phyloP scores from a whole-genome alignment of 2,113 vertebrate species.

The Copsychus sechellarum region DNA sequence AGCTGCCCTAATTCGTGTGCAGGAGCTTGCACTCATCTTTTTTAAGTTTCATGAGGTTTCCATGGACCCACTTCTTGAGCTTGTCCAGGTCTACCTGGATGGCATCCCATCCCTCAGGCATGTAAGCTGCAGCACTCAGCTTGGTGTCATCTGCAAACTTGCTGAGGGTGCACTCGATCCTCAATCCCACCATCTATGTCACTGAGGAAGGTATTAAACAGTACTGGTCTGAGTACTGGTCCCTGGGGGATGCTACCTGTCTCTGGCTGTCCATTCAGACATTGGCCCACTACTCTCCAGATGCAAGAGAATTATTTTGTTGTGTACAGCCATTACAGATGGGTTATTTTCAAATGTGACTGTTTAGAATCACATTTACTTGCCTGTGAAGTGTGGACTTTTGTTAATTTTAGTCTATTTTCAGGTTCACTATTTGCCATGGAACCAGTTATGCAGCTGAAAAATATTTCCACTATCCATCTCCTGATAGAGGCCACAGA shows the following conservation, averaged over 20 bases:
- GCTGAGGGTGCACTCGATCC: not conserved
- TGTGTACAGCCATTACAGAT: not conserved
- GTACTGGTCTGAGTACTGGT: rapidly evolving
- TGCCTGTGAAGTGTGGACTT: not conserved
- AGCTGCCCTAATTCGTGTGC: not conserved
- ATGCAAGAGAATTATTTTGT: not conserved
- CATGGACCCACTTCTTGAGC: not conserved
- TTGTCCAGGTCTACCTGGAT: not conserved
- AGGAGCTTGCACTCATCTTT: not conserved
- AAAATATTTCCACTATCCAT: conserved; percentile 70
- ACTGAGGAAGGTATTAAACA: not conserved
- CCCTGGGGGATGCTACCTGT: not conserved
- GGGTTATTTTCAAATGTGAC: not conserved
- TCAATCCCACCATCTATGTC: not conserved
- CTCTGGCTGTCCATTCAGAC: not conserved
- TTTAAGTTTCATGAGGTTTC: not conserved
- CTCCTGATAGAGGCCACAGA: conserved; percentile 87
- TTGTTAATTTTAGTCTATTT: conserved; percentile 42
- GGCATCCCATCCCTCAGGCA: not conserved
- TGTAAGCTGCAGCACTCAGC: not conserved
- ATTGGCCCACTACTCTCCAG: not conserved
- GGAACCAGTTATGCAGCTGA: conserved; percentile 65
- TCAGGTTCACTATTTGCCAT: conserved; percentile 84
- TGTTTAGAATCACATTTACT: not conserved
- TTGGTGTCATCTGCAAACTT: not conserved